A percentile compares a stretch with the other conserved stretches of the same genome.
phyloP scores from a whole-genome alignment of 2,888 invertebrate genomes.

The Hydriomena furcata region DNA sequence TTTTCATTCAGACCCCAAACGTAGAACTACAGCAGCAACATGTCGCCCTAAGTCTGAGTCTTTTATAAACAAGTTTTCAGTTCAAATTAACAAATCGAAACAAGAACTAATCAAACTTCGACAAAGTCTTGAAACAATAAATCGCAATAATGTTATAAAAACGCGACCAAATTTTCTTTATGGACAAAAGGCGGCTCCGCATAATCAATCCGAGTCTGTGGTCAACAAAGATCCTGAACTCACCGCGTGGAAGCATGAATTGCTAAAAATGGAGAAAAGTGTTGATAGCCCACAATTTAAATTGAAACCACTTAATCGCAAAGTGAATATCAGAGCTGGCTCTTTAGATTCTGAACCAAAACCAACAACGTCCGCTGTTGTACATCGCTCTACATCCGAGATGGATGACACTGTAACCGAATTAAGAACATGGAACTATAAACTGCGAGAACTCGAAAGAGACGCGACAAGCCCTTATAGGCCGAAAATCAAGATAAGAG shows the following conservation, averaged over 20 bases:
- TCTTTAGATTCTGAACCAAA: constrained; percentile 12
- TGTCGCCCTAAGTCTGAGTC: constrained; percentile 18
- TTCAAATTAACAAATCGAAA: constrained; percentile 13
- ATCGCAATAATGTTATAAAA: not conserved
- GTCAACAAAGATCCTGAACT: constrained; percentile 11
- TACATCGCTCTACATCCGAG: not conserved
- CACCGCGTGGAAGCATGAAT: constrained; percentile 15
- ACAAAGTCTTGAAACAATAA: constrained; percentile 6
- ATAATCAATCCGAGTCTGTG: constrained; percentile 5
- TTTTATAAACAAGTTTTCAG: constrained; percentile 6
- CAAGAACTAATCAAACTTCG: constrained; percentile 10
- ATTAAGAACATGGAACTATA: constrained; percentile 17
- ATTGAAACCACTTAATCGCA: not conserved
- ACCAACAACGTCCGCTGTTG: not conserved
- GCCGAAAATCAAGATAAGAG: constrained; percentile 16
- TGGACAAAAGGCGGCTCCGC: not conserved
- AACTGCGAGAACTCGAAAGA: constrained; percentile 14
- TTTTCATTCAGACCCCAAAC: not conserved
- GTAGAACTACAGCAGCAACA: not conserved
- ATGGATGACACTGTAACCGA: constrained; percentile 8
- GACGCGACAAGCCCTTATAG: constrained; percentile 9
- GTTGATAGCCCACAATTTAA: constrained; percentile 12
- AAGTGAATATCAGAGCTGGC: constrained; percentile 3
- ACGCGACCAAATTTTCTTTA: not conserved
- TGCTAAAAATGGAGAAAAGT: constrained; percentile 14